phyloP scores from a whole-genome alignment of 64 coral and sea anemone species.

The Astreopora myriophthalma region DNA sequence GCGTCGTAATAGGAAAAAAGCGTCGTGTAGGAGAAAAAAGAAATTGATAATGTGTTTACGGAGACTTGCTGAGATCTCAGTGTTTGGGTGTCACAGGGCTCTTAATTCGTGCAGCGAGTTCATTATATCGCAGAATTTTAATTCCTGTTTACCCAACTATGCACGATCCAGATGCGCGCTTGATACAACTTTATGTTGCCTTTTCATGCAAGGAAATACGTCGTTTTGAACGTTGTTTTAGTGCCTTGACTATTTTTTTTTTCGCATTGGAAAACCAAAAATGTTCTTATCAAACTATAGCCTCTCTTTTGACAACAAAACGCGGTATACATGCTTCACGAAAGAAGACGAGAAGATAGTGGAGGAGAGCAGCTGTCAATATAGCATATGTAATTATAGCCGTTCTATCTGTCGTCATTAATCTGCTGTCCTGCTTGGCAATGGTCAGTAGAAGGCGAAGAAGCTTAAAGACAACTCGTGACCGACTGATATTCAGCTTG shows the following conservation, averaged over 20 bases:
- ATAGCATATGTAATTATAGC: neutral
- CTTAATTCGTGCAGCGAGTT: neutral
- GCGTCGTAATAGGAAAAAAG: no score
- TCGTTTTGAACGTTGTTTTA: neutral
- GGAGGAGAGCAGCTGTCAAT: neutral
- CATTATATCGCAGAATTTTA: neutral
- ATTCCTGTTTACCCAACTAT: neutral
- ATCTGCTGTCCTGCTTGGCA: neutral
- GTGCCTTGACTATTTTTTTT: neutral
- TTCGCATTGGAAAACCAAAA: neutral
- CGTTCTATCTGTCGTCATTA: neutral
- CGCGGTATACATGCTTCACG: no score
- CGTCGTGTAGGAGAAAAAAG: no score
- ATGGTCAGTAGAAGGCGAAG: neutral
- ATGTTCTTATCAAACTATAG: neutral
- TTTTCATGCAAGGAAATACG: no score
- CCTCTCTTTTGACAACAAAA: no score
- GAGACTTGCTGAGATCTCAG: neutral
- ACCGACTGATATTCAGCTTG: constrained; percentile 52
- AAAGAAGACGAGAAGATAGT: neutral
- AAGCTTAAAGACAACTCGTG: constrained; percentile 20
- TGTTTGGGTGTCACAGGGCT: neutral
- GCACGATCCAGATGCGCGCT: no score
- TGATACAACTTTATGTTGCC: no score
- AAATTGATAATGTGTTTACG: no score